Base-by-base conservation (phyloP, 2,797 vertebrate species). In the Gymnopithys bicolor region DNA sequence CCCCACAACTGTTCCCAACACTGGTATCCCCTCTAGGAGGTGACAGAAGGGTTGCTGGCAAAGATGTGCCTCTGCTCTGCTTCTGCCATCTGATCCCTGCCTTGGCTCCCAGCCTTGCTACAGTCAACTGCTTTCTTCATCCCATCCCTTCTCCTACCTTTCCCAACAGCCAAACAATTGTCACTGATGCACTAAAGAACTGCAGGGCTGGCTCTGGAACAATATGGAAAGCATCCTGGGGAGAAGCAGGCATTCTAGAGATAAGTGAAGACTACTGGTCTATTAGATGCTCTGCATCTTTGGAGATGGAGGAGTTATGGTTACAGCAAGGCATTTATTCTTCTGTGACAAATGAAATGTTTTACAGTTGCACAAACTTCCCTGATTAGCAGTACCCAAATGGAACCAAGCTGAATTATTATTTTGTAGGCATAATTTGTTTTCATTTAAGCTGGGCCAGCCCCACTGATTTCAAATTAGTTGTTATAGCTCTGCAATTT, bases 1-100 rank as follows among this genome's bases (percentile, higher is more conserved):
- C 2, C 2, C 35, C 2, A 3, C 3, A 2, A 24, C 35, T 0
- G 1, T 33, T 56, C 13, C 9, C 25, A 45, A 68, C 3, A 4
- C 16, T 0, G 0, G 14, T 45, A 60, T 13, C 7, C 43, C 62
- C 62, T 71, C 62, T 16, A 22, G 17, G 45, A 68, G 28, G 6
- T 58, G 78, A 76, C 13, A 76, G 33, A 60, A 49, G 32, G 35
- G 27, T 7, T 51, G 27, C 2, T 3, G 3, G 62, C 11, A 32
- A 10, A 0, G 0, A 46, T 0, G 2, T 41, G n/a, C 12, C 16
- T 43, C 49, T 60, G 28, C 41, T 19, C 22, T 55, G 41, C 37
- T 49, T 53, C 49, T 77, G 51, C 5, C 7, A 28, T 74, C 69
- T 32, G 60, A 81, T 14, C 19, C 10, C 16, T 0, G 0, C 9